phyloP scores from a whole-genome alignment of 2,797 vertebrate genomes.

The Ptychobarbus kaznakovi region DNA sequence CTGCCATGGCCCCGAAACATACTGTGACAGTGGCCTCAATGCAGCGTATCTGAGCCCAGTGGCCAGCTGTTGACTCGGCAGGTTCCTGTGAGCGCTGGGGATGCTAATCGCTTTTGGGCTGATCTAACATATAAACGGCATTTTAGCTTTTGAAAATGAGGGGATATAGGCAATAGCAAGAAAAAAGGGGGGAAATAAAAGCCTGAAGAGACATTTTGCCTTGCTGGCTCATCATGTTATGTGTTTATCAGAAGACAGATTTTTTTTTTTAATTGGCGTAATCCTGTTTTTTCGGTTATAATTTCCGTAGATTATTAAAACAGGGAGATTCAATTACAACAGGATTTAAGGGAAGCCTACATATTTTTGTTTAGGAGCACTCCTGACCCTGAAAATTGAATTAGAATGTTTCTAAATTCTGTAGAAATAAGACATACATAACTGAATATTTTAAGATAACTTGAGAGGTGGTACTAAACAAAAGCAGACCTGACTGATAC shows the following conservation, averaged over 20 bases:
- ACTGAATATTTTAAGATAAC: neutral
- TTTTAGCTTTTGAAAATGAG: conserved; percentile 28
- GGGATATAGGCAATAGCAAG: conserved; percentile 38
- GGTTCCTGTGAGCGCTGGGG: conserved; percentile 61
- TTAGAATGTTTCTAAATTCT: neutral
- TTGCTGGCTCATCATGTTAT: conserved; percentile 64
- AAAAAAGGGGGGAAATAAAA: conserved; percentile 55
- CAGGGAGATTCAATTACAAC: conserved; percentile 70
- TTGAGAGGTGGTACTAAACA: neutral
- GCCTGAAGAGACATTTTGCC: conserved; percentile 57
- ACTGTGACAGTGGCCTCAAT: conserved; percentile 54
- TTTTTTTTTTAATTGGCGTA: conserved; percentile 81
- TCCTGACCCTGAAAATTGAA: neutral
- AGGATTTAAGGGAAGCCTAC: conserved; percentile 67
- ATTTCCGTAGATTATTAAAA: conserved; percentile 81
- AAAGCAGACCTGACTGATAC: neutral
- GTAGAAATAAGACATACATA: neutral
- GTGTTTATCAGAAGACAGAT: conserved; percentile 70
- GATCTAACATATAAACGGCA: conserved; percentile 57
- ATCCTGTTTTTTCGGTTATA: conserved; percentile 81
- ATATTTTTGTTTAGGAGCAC: neutral
- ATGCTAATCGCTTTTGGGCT: conserved; percentile 67
- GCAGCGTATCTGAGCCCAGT: conserved; percentile 67
- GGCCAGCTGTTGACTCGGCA: conserved; percentile 66
- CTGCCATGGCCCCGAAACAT: conserved; percentile 42